A percentile compares a stretch with the other conserved stretches of the same genome.
Conservation (phyloP, 2,113 vertebrate species). For the Pundamilia nyererei region DNA sequence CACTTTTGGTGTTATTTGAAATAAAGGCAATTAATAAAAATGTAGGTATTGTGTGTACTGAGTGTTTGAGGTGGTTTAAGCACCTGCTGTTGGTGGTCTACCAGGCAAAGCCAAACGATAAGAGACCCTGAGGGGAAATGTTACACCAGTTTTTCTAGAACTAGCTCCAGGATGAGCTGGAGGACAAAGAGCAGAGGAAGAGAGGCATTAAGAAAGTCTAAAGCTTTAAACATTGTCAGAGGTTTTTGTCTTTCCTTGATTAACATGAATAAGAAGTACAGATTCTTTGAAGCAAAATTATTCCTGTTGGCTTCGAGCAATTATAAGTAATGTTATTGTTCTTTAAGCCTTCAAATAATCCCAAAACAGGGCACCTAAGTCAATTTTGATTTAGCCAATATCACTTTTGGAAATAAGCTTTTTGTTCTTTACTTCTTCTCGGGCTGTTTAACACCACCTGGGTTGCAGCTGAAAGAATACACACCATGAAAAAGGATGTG, state of each 20-base stretch:
- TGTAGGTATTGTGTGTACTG: background rate
- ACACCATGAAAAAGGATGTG: background rate
- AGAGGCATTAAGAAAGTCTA: background rate
- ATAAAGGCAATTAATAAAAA: background rate
- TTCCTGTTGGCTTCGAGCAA: accelerated
- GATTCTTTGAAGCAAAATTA: background rate
- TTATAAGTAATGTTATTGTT: background rate
- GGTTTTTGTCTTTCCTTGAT: background rate
- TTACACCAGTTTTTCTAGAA: background rate
- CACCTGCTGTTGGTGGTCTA: background rate
- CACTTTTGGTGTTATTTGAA: background rate
- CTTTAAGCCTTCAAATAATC: background rate
- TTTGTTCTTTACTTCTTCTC: background rate
- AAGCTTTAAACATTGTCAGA: background rate
- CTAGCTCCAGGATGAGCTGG: background rate
- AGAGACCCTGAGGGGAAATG: background rate
- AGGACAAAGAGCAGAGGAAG: background rate
- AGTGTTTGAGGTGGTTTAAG: background rate
- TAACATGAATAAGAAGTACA: background rate
- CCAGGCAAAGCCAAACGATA: background rate
- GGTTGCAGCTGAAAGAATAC: background rate
- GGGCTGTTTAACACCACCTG: background rate
- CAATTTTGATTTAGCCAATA: accelerated
- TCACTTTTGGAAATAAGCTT: background rate
- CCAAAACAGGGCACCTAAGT: background rate